Base-by-base conservation (phyloP, 2,888 invertebrate species). In the Drosophila paramelanica region DNA sequence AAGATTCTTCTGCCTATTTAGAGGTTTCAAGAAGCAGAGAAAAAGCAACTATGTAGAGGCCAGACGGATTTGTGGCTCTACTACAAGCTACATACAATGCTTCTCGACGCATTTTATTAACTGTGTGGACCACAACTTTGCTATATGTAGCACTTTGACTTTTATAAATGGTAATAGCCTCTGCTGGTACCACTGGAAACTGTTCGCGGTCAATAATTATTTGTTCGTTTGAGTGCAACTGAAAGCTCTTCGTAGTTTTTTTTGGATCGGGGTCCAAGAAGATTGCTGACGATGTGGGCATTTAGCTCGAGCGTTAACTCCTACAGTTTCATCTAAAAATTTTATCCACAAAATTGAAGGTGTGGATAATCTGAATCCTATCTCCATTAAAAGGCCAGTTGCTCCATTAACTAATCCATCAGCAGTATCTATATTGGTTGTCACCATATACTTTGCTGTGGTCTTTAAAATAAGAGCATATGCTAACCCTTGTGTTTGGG, bases 31-130 rank as follows among this genome's bases (percentile, higher is more conserved):
- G 3, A 23, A 23, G 23, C 23, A 23, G 23, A 23, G 4, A n/a
- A n/a, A n/a, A n/a, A n/a, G n/a, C 42, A 5, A 42, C 11, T 42
- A 42, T 11, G 42, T 20, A 20, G 5, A 42, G 42, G 5, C 42
- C 42, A 42, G 20, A 42, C 11, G 20, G 20, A 42, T 31, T 31
- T 7, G 31, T 1, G 8, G 31, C 31, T 31, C 31, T 31, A 31
- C 8, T 31, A 23, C 23, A 41, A 41, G 41, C 8, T 41, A 42
- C 42, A 20, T 41, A 41, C 14, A 41, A 42, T 42, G 42, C 42
- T 42, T 42, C 11, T 11, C 13, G 36, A 5, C 5, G 10, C 33
- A 33, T 33, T 33, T 4, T 33, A 11, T 33, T 11, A 13, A 5
- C 1, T 5, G 13, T 36, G 36, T 36, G 36, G 5, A 36, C 36